Evolutionary conservation across 1,140 invertebrate genomes (phyloP).

Genomic region (Batillaria attramentaria): DNA sequence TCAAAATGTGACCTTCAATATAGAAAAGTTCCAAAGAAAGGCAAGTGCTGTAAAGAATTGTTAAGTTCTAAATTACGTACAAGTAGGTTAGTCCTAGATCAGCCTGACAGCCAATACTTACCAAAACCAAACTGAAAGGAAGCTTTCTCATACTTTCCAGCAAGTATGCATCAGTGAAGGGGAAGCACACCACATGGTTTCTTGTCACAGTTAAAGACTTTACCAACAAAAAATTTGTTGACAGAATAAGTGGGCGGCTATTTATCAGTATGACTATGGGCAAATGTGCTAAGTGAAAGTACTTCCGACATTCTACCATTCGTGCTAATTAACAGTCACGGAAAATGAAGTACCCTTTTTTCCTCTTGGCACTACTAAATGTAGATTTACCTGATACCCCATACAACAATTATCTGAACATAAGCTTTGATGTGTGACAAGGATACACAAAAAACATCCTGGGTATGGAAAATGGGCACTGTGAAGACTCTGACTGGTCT

Average conservation of each 20-base stretch:
- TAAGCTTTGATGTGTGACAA: background rate
- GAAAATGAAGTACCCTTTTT: background rate
- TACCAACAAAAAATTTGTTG: background rate
- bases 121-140: slow-evolving; percentile 36
- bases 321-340: too few relatives aligned
- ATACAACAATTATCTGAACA: background rate
- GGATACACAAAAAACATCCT: slow-evolving; percentile 15
- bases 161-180: slow-evolving; percentile 41
- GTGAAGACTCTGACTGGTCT: background rate
- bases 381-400: background rate
- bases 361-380: background rate
- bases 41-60: background rate
- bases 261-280: background rate
- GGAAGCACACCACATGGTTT: slow-evolving; percentile 4
- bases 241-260: background rate
- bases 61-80: background rate
- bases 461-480: background rate
- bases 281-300: background rate
- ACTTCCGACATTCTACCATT: background rate
- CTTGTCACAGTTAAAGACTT: slow-evolving; percentile 14
- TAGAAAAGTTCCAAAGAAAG: background rate
- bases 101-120: too few relatives aligned
- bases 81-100: too few relatives aligned
- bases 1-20: background rate
- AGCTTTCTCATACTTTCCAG: slow-evolving; percentile 38